Conservation (phyloP, 2,888 invertebrate genomes). For the Phyllotreta cruciferae region DNA sequence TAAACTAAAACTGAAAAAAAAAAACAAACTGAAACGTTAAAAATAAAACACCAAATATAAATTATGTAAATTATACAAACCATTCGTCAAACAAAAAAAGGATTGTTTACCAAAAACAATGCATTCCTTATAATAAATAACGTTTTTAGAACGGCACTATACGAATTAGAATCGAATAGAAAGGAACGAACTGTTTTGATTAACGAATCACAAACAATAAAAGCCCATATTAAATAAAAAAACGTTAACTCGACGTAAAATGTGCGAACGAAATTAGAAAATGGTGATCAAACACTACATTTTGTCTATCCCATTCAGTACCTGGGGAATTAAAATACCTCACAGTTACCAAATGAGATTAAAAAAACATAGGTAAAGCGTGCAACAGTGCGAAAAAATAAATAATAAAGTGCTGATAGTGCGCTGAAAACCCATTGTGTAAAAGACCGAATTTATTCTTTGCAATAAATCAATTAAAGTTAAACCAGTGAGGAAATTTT, state of each 20-base stretch:
- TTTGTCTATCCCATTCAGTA: slow-evolving; percentile 85
- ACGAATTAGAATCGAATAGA: too few relatives aligned
- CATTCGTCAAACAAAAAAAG: too few relatives aligned
- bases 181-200: too few relatives aligned
- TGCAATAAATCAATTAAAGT: background rate
- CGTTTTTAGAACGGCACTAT: too few relatives aligned
- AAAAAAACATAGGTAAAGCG: slow-evolving; percentile 69
- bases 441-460: slow-evolving; percentile 14
- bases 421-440: slow-evolving; percentile 29
- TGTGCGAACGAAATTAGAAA: slow-evolving; percentile 39
- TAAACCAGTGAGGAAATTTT: too few relatives aligned
- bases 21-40: slow-evolving; percentile 36
- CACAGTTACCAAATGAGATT: slow-evolving; percentile 99
- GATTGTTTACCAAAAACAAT: too few relatives aligned
- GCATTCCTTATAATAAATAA: too few relatives aligned
- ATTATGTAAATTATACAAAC: too few relatives aligned
- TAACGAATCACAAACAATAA: background rate
- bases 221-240: slow-evolving; percentile 33
- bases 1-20: slow-evolving; percentile 52
- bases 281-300: slow-evolving; percentile 63
- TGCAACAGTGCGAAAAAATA: slow-evolving; percentile 49
- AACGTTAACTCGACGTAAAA: slow-evolving; percentile 24
- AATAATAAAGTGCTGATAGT: slow-evolving; percentile 34
- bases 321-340: slow-evolving; percentile 77
- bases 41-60: slow-evolving; percentile 24